Evolutionary conservation across 2,797 vertebrate genomes (phyloP), one percentile per base, ranked within the genome.

Genomic region (Gephyroberyx darwinii): DNA sequence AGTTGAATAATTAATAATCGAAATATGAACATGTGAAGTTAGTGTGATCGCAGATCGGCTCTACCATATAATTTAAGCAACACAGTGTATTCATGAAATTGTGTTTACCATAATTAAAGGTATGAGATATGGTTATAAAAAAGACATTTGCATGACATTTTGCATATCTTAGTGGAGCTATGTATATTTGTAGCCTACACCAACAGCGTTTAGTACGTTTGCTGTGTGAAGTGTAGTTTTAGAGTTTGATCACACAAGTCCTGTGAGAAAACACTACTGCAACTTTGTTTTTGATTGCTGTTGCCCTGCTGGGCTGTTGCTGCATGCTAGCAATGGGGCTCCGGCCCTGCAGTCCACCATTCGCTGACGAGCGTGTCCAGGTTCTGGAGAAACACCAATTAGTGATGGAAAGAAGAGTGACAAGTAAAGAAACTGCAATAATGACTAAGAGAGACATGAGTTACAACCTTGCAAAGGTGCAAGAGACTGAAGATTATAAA

Each of bases 221-320:
- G 37, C 8, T 39, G 8, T 10, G 37, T 39, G 31, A 54, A 39
- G 16, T 35, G 0, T 14, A 48, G 20, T 39, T 31, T 55, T 45
- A 19, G 8, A 9, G 19, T 52, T 8, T 6, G 1, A 17, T 50
- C 48, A 19, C 17, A 6, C 48, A 50, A 20, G 43, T 53, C 12
- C 59, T 48, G 26, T 31, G 58, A 71, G 41, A 51, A 71, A 51
- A 73, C 13, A 35, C 7, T 0, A 0, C 13, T 20, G 12, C 59
- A 55, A 16, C 30, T 5, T 58, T 45, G 26, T 20, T 50, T 53
- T 13, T 66, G 50, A 51, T 56, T 70, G 71, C 43, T 45, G 17
- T 22, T 19, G 8, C 43, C 67, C 45, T 68, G 69, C 71, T 72
- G 64, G 31, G 67, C 53, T 53, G 19, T 51, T 58, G 62, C 47